Conservation (phyloP, 1,140 invertebrate species). For the Zaprionus tsacasi region DNA sequence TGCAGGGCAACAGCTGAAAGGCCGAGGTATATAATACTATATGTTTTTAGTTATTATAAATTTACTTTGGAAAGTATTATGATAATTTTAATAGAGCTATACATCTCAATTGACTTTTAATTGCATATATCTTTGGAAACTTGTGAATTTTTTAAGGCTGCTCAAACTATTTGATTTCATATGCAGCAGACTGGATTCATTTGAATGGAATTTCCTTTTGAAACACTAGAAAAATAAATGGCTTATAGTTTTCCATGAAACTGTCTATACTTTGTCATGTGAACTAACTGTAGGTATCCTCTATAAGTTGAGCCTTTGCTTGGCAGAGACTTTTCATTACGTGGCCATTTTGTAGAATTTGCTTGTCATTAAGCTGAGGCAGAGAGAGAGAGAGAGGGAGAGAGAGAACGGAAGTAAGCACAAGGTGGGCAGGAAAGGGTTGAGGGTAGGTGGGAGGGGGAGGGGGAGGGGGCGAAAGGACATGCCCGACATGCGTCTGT, state of each 20-base stretch:
- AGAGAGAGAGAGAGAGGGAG: background rate
- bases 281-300: background rate
- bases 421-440: background rate
- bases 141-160: too few relatives aligned
- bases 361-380: conserved; percentile 1
- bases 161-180: too few relatives aligned
- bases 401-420: background rate
- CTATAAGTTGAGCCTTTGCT: background rate
- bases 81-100: too few relatives aligned
- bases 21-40: too few relatives aligned
- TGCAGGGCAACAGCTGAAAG: too few relatives aligned
- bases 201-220: background rate
- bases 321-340: conserved; percentile 8
- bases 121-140: too few relatives aligned
- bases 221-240: too few relatives aligned
- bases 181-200: background rate
- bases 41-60: too few relatives aligned
- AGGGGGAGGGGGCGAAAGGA: background rate
- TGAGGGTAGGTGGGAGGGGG: background rate
- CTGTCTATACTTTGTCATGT: too few relatives aligned
- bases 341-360: conserved; percentile 22
- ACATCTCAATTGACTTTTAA: too few relatives aligned
- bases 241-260: background rate
- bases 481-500: conserved; percentile 31
- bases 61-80: too few relatives aligned